Conservation (phyloP, 2,797 vertebrate species). For the Margarornis squamiger region DNA sequence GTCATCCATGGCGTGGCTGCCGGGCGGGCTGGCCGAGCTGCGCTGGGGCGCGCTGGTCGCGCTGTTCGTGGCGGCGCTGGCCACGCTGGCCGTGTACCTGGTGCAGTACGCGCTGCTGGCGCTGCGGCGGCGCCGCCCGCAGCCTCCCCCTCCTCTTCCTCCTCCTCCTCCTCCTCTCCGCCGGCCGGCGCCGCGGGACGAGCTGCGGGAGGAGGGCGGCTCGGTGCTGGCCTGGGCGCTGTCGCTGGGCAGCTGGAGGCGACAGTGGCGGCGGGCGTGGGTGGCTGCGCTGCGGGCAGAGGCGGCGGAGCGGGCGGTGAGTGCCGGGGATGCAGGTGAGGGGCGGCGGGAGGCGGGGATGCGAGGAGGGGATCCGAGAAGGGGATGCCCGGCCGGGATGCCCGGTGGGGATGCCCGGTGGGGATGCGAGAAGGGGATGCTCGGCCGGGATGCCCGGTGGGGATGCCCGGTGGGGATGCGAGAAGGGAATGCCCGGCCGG, state of each 20-base stretch:
- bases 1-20: constrained; percentile 41
- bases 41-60: constrained; percentile 87
- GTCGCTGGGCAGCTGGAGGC: constrained; percentile 86
- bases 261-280: constrained; percentile 89
- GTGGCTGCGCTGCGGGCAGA: constrained; percentile 82
- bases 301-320: constrained; percentile 80
- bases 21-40: constrained; percentile 62
- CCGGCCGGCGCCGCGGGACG: not conserved
- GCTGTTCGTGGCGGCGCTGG: constrained; percentile 87
- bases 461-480: too few species aligned
- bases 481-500: too few species aligned
- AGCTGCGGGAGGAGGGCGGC: constrained; percentile 76
- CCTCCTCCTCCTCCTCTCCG: too few species aligned
- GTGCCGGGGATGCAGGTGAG: constrained; percentile 44
- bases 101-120: constrained; percentile 81
- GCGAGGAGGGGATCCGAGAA: not conserved
- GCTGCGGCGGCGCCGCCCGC: not conserved
- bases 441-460: not conserved
- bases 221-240: constrained; percentile 88
- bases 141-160: too few species aligned
- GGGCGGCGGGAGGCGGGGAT: not conserved
- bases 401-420: too few species aligned
- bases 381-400: too few species aligned
- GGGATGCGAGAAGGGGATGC: too few species aligned
- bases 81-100: constrained; percentile 85